A percentile compares a stretch with the other conserved stretches of the same genome.
Conservation (phyloP, 2,113 vertebrate species). For the Platichthys flesus region DNA sequence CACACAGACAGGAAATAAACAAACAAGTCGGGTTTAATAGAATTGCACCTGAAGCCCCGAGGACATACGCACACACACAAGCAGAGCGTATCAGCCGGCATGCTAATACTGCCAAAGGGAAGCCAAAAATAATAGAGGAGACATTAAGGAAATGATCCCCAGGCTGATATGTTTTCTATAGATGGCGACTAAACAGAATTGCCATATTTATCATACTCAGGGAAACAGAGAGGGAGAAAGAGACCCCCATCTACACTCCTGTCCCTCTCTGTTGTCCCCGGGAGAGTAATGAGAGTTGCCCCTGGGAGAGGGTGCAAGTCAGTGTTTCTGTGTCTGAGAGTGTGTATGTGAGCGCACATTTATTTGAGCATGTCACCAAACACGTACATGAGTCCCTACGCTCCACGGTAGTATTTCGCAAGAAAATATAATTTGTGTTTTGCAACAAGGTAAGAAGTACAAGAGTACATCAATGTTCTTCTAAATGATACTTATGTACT, state of each 20-base stretch:
- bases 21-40: slow-evolving; percentile 76
- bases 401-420: neutral
- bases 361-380: slow-evolving; percentile 13
- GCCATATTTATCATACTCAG: slow-evolving; percentile 83
- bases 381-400: neutral
- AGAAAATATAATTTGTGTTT: neutral
- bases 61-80: slow-evolving; percentile 63
- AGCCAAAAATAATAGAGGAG: slow-evolving; percentile 79
- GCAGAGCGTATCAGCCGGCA: slow-evolving; percentile 72
- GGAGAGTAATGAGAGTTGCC: slow-evolving; percentile 75
- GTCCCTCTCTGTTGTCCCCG: slow-evolving; percentile 72
- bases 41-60: slow-evolving; percentile 76
- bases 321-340: slow-evolving; percentile 30
- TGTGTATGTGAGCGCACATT: slow-evolving; percentile 14
- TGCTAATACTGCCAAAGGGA: slow-evolving; percentile 82
- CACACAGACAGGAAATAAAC: slow-evolving; percentile 75
- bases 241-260: slow-evolving; percentile 35
- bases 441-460: neutral
- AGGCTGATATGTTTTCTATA: slow-evolving; percentile 82
- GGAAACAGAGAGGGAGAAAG: slow-evolving; percentile 57
- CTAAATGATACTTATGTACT: neutral
- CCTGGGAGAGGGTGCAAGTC: slow-evolving; percentile 48
- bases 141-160: slow-evolving; percentile 83
- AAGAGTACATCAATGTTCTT: neutral
- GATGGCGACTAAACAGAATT: slow-evolving; percentile 81